Percentiles rank a stretch among this genome's conserved stretches.
phyloP scores from a whole-genome alignment of 2,888 invertebrate species.

The Tetragonula carbonaria region DNA sequence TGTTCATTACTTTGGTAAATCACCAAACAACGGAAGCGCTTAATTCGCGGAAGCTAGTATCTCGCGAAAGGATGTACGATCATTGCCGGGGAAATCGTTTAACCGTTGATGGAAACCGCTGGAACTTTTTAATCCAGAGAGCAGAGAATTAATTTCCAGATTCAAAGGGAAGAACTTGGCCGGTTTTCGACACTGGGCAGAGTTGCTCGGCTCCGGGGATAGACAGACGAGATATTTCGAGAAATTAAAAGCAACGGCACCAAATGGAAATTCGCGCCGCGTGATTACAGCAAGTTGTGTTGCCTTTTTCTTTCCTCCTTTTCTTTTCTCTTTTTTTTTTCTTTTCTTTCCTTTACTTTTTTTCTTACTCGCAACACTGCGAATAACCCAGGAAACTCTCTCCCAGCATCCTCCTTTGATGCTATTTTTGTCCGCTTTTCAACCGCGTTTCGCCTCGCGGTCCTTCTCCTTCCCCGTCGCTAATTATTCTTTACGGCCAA shows the following conservation, averaged over 20 bases:
- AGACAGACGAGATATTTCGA: background rate
- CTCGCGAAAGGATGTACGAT: background rate
- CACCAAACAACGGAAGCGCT: background rate
- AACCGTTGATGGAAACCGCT: background rate
- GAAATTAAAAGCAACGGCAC: background rate
- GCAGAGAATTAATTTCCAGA: background rate
- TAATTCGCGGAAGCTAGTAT: background rate
- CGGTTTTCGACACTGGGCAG: background rate
- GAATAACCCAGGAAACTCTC: background rate
- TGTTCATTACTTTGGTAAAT: slow-evolving; percentile 6
- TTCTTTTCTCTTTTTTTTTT: background rate
- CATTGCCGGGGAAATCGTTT: background rate
- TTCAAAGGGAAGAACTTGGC: background rate
- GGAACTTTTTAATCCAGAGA: background rate
- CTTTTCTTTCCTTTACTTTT: background rate
- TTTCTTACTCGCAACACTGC: background rate
- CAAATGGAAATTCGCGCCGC: slow-evolving; percentile 1
- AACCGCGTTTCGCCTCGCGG: background rate
- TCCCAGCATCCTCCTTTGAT: background rate
- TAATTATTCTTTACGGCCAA: background rate
- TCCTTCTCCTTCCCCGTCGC: background rate
- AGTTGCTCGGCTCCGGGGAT: too few species aligned
- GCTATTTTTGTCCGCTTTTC: slow-evolving; percentile 15
- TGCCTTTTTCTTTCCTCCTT: background rate
- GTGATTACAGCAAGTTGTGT: slow-evolving; percentile 13